A percentile compares a stretch with the other conserved stretches of the same genome.
Conservation (phyloP, 92 coral and sea anemone species). For the Bergia puertoricense region DNA sequence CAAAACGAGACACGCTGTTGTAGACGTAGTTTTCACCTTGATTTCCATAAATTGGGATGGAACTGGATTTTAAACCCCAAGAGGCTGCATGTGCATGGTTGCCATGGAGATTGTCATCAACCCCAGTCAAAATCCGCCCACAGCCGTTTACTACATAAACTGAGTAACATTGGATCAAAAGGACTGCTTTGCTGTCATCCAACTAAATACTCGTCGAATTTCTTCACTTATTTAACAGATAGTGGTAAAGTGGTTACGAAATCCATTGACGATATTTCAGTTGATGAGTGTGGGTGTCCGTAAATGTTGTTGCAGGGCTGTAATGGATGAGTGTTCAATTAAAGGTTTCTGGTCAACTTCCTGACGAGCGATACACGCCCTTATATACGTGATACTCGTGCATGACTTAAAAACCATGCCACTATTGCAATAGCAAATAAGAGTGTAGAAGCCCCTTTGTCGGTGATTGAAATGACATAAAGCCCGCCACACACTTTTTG, state of each 20-base stretch:
- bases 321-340: no score
- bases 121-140: not conserved
- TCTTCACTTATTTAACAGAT: not conserved
- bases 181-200: conserved; percentile 16
- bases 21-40: not conserved
- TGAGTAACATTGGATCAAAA: not conserved
- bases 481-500: no score
- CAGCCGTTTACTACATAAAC: not conserved
- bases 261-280: conserved; percentile 16
- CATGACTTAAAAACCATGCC: no score
- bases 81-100: not conserved
- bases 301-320: no score
- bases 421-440: no score
- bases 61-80: conserved; percentile 12
- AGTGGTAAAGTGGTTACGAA: not conserved
- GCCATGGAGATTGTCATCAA: conserved; percentile 10
- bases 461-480: no score
- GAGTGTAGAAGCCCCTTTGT: no score
- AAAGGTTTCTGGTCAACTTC: no score
- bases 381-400: no score
- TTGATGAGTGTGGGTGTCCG: conserved; percentile 30
- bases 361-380: no score
- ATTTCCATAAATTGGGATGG: conserved; percentile 23
- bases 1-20: conserved; percentile 2
- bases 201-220: not conserved